Evolutionary conservation across 2,888 invertebrate genomes (phyloP).

Genomic region (Euzetes globulus): DNA sequence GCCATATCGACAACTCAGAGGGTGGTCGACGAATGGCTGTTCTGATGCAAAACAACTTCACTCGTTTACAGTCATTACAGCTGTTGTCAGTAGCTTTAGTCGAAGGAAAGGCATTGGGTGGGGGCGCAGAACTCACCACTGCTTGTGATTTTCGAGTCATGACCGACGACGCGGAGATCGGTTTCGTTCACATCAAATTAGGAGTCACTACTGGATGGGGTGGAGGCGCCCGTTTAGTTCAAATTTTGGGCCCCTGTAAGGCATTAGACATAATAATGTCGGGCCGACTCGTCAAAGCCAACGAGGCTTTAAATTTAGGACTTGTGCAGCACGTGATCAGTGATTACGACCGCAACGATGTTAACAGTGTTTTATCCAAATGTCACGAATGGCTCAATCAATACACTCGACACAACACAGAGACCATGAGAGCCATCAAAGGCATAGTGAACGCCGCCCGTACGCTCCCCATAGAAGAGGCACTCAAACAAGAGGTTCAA

Average conservation of each 20-base stretch:
- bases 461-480: constrained; percentile 41
- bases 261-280: constrained; percentile 49
- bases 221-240: constrained; percentile 49
- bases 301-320: constrained; percentile 48
- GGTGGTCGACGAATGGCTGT: constrained; percentile 49
- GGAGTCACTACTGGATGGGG: constrained; percentile 52
- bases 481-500: constrained; percentile 46
- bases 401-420: constrained; percentile 43
- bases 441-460: constrained; percentile 43
- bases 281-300: constrained; percentile 45
- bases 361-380: constrained; percentile 42
- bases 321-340: constrained; percentile 47
- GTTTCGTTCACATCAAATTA: constrained; percentile 52
- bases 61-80: constrained; percentile 49
- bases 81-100: constrained; percentile 52
- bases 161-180: constrained; percentile 47
- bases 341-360: constrained; percentile 37
- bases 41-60: constrained; percentile 50
- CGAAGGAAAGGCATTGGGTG: constrained; percentile 53
- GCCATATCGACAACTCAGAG: constrained; percentile 44
- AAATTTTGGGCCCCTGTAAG: constrained; percentile 48
- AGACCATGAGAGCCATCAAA: constrained; percentile 46
- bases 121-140: constrained; percentile 53
- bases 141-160: constrained; percentile 52
- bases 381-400: constrained; percentile 46